Evolutionary conservation across 64 coral and sea anemone genomes (phyloP).

Genomic region (Exaiptasia diaphana): DNA sequence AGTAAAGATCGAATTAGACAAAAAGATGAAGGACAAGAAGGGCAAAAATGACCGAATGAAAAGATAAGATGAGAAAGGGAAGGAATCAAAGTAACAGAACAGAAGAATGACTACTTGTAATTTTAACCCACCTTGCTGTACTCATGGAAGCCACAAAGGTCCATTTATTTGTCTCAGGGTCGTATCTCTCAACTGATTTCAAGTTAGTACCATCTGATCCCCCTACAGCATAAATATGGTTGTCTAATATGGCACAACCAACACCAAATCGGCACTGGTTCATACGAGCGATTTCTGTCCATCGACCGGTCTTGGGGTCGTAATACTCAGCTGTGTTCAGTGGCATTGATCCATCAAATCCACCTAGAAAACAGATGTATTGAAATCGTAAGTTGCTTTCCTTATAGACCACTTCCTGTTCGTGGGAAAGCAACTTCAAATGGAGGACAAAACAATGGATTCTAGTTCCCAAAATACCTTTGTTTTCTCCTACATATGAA

Average conservation of each 20-base stretch:
- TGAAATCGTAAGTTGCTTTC: too few species aligned
- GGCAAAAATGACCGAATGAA: too few species aligned
- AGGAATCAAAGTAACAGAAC: too few species aligned
- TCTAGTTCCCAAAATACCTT: too few species aligned
- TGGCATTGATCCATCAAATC: slow-evolving; percentile 97
- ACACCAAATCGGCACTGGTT: slow-evolving; percentile 97
- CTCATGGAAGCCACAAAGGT: slow-evolving; percentile 82
- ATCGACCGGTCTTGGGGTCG: slow-evolving; percentile 75
- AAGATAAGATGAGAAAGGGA: too few species aligned
- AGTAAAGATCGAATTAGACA: too few species aligned
- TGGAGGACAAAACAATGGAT: too few species aligned
- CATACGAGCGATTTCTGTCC: slow-evolving; percentile 89
- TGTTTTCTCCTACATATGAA: too few species aligned
- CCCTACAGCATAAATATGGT: slow-evolving; percentile 82
- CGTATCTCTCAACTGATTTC: slow-evolving; percentile 80
- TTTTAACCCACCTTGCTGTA: slow-evolving; percentile 81
- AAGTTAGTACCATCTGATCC: slow-evolving; percentile 94
- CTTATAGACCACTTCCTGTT: too few species aligned
- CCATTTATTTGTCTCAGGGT: slow-evolving; percentile 87
- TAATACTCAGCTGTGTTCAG: slow-evolving; percentile 95
- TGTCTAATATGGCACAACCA: slow-evolving; percentile 74
- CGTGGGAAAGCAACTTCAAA: too few species aligned
- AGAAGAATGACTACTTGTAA: too few species aligned
- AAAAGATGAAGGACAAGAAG: too few species aligned
- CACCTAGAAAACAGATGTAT: slow-evolving; percentile 38